Percentiles rank a stretch among this genome's conserved stretches.
phyloP scores from a whole-genome alignment of 2,888 invertebrate species.

The Cristatella mucedo region DNA sequence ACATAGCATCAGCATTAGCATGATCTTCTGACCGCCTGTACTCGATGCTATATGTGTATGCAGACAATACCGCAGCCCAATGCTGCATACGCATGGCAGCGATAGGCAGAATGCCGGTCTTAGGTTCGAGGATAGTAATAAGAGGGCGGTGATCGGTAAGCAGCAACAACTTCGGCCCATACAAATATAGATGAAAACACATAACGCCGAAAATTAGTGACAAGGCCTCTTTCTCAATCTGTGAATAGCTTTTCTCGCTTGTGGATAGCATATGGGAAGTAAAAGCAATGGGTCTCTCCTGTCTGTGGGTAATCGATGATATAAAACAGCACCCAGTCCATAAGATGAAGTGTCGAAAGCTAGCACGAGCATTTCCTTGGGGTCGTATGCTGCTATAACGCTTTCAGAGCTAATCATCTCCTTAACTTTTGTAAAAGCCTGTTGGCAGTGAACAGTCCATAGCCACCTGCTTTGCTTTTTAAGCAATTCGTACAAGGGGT shows the following conservation, averaged over 20 bases:
- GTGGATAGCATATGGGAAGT: constrained; percentile 34
- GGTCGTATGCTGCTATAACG: constrained; percentile 11
- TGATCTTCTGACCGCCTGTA: constrained; percentile 20
- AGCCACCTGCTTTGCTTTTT: background rate
- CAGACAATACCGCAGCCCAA: constrained; percentile 22
- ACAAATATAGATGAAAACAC: constrained; percentile 36
- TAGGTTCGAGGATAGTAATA: constrained; percentile 29
- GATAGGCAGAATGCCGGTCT: constrained; percentile 19
- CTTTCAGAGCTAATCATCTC: constrained; percentile 9
- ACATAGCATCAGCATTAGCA: constrained; percentile 27
- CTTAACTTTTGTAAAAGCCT: constrained; percentile 9
- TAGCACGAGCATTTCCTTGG: background rate
- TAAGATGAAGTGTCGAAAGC: constrained; percentile 10
- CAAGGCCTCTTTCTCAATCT: constrained; percentile 34
- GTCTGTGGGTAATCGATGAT: constrained; percentile 7
- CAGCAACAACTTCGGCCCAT: constrained; percentile 37
- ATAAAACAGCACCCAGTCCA: constrained; percentile 10
- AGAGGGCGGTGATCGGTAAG: too few relatives aligned
- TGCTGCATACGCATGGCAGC: constrained; percentile 21
- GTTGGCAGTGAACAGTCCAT: constrained; percentile 5
- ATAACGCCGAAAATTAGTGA: constrained; percentile 33
- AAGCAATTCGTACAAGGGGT: background rate
- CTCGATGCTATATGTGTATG: constrained; percentile 26
- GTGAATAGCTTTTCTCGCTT: constrained; percentile 31
- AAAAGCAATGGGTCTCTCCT: constrained; percentile 34